A percentile compares a stretch with the other conserved stretches of the same genome.
These are phyloP conservation scores for Trichonephila inaurata DNA, from an alignment of 1,140 invertebrate species.

Conservation along the genomic window DNA sequence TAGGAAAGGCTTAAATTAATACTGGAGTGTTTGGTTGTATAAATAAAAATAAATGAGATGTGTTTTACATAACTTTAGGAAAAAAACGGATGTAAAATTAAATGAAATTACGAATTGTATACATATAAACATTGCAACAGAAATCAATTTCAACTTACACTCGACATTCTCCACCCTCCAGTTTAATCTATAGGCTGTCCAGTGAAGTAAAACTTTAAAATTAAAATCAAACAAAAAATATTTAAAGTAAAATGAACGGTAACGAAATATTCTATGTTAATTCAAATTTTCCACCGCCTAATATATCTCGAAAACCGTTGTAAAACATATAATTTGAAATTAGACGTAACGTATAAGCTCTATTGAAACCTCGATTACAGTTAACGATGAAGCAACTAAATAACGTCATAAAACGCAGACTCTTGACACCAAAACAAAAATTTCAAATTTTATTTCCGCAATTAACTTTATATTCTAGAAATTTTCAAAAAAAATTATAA, in stretches of 20 bases:
- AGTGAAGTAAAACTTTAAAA: constrained; percentile 16
- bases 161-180: constrained; percentile 71
- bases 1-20: not conserved
- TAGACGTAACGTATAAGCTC: constrained; percentile 42
- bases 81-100: not conserved
- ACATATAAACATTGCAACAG: not conserved
- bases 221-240: not conserved
- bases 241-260: not conserved
- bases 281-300: not conserved
- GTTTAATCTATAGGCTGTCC: not conserved
- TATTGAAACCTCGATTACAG: constrained; percentile 48
- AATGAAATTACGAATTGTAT: not conserved
- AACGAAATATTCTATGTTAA: not conserved
- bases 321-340: constrained; percentile 45
- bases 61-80: too few species aligned
- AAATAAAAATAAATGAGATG: too few species aligned
- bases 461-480: too few species aligned
- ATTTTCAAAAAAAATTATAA: too few species aligned
- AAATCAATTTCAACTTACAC: constrained; percentile 42
- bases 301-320: constrained; percentile 39
- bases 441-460: too few species aligned
- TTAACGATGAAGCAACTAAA: constrained; percentile 2
- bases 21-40: not conserved
- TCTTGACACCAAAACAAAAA: not conserved
- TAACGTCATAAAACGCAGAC: not conserved